phyloP scores from a whole-genome alignment of 1,140 invertebrate species.

The Drosophila miranda region DNA sequence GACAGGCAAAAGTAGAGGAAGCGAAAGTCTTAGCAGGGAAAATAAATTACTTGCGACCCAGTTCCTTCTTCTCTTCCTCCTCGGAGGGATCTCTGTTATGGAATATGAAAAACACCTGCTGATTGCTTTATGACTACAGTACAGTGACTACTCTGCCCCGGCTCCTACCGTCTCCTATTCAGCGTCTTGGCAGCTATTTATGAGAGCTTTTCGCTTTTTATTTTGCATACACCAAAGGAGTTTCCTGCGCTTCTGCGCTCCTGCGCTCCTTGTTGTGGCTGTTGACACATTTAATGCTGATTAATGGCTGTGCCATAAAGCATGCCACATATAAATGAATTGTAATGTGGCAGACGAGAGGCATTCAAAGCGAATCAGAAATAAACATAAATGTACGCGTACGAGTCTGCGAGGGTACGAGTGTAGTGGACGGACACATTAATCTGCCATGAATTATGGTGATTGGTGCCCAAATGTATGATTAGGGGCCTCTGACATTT shows the following conservation, averaged over 20 bases:
- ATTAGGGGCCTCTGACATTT: slow-evolving; percentile 6
- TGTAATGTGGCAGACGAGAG: slow-evolving; percentile 44
- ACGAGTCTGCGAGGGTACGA: slow-evolving; percentile 9
- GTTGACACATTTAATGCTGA: slow-evolving; percentile 72
- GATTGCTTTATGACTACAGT: slow-evolving; percentile 51
- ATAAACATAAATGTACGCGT: slow-evolving; percentile 1
- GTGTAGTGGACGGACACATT: slow-evolving; percentile 24
- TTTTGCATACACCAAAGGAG: slow-evolving; percentile 49
- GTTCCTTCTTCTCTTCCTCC: no score
- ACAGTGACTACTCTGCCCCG: not conserved
- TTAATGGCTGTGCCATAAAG: slow-evolving; percentile 66
- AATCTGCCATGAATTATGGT: slow-evolving; percentile 58
- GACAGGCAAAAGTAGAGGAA: slow-evolving; percentile 3
- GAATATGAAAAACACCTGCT: slow-evolving; percentile 70
- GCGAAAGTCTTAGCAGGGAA: slow-evolving; percentile 34
- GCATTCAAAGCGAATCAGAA: slow-evolving; percentile 18
- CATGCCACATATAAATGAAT: slow-evolving; percentile 71
- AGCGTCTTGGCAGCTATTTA: slow-evolving; percentile 58
- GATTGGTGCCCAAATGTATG: slow-evolving; percentile 32
- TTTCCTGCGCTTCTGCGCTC: slow-evolving; percentile 6
- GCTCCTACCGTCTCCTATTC: not conserved
- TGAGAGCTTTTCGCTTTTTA: slow-evolving; percentile 59
- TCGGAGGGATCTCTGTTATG: not conserved
- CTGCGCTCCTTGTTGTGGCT: slow-evolving; percentile 24
- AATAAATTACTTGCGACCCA: slow-evolving; percentile 51